Percentiles rank a stretch among this genome's conserved stretches.
Conservation (phyloP, 2,888 invertebrate species). For the Apamea epomidion region DNA sequence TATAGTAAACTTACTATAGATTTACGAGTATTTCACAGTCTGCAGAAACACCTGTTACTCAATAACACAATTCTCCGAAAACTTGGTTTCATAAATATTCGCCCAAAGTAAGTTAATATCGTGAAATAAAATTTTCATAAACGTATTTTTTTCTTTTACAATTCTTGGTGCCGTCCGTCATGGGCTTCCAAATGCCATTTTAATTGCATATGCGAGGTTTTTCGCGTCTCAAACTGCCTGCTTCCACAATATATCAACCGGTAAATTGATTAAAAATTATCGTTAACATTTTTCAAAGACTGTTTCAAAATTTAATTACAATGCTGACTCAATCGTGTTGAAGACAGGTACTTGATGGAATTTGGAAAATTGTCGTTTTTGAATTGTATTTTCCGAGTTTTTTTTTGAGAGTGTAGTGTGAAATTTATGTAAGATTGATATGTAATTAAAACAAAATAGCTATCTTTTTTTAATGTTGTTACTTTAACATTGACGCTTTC, state of each 20-base stretch:
- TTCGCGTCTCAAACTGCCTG: constrained; percentile 24
- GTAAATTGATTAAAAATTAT: constrained; percentile 59
- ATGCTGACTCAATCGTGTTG: constrained; percentile 27
- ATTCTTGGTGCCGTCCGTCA: constrained; percentile 26
- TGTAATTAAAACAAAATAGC: not conserved
- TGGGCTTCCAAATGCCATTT: constrained; percentile 44
- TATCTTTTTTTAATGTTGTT: too few relatives aligned
- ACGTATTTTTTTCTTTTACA: constrained; percentile 30
- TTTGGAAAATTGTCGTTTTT: constrained; percentile 25
- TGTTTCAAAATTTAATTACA: constrained; percentile 14
- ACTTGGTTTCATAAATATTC: constrained; percentile 2
- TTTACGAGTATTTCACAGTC: not conserved
- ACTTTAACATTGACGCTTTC: not conserved
- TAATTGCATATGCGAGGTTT: constrained; percentile 43
- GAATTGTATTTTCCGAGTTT: constrained; percentile 9
- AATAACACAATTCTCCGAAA: constrained; percentile 4
- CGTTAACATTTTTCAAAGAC: constrained; percentile 37
- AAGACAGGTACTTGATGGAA: not conserved
- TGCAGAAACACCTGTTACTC: constrained; percentile 32
- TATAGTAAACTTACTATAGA: not conserved
- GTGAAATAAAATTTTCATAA: constrained; percentile 41
- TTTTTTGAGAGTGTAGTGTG: not conserved
- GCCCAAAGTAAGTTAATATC: constrained; percentile 24
- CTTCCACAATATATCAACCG: constrained; percentile 17
- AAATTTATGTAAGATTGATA: not conserved